These are phyloP conservation scores for Leptinotarsa lineolata DNA, from an alignment of 1,140 invertebrate species.

Conservation along the genomic window DNA sequence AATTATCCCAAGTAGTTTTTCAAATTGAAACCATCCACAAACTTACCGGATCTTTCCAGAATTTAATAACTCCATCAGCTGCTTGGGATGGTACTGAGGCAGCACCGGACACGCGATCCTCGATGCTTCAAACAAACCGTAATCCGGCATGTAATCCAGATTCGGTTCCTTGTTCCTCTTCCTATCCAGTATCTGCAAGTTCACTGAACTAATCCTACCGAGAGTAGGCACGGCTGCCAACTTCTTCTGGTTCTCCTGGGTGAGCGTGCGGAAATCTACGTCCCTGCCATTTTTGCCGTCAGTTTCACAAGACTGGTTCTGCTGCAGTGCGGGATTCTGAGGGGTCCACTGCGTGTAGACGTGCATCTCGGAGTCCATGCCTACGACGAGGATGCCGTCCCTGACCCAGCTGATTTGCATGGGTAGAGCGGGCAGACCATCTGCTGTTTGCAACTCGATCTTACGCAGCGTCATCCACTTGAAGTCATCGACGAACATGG, in stretches of 20 bases:
- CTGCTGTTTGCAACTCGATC: constrained; percentile 90
- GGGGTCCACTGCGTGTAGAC: constrained; percentile 98
- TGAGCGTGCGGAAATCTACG: constrained; percentile 75
- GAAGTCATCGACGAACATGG: constrained; percentile 83
- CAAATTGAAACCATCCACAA: not conserved
- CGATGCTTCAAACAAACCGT: constrained; percentile 95
- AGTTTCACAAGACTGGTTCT: constrained; percentile 33
- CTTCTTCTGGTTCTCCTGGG: constrained; percentile 73
- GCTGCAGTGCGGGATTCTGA: constrained; percentile 57
- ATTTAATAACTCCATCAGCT: constrained; percentile 97
- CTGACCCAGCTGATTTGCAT: constrained; percentile 99
- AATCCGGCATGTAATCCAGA: constrained; percentile 85
- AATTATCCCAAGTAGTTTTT: too few relatives aligned
- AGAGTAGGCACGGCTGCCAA: constrained; percentile 78
- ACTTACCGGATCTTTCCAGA: constrained; percentile 83
- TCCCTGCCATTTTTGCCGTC: constrained; percentile 65
- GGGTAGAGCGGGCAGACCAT: constrained; percentile 92
- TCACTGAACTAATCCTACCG: constrained; percentile 80
- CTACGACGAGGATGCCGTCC: constrained; percentile 95
- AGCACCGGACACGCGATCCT: constrained; percentile 95
- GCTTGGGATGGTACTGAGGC: constrained; percentile 99
- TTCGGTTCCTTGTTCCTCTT: constrained; percentile 67
- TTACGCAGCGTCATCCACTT: constrained; percentile 95
- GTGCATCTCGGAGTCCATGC: constrained; percentile 99
- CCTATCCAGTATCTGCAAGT: constrained; percentile 75